phyloP scores from a whole-genome alignment of 2,797 vertebrate species.

The Carapus acus region DNA sequence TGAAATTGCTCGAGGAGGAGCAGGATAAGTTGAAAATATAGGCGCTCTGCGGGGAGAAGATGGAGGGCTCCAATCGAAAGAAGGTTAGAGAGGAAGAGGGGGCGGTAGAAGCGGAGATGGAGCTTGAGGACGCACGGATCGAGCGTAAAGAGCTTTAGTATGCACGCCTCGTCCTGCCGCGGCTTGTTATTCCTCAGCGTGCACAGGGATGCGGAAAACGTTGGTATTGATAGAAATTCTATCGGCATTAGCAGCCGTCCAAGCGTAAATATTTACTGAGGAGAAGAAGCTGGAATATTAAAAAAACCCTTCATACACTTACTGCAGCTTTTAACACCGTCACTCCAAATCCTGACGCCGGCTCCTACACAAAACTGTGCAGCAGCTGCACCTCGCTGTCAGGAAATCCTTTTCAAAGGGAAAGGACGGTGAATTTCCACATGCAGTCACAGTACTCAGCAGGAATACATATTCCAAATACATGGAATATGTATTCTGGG shows the following conservation, averaged over 20 bases:
- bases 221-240: conserved; percentile 28
- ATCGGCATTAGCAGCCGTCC: conserved; percentile 21
- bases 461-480: no score
- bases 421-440: no score
- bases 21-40: conserved; percentile 13
- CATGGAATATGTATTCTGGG: no score
- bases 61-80: conserved; percentile 6
- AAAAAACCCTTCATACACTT: conserved; percentile 10
- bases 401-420: no score
- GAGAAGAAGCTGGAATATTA: conserved; percentile 21
- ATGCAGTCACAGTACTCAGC: no score
- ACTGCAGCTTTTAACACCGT: conserved; percentile 1
- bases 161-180: conserved; percentile 6
- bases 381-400: no score
- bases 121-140: conserved; percentile 6
- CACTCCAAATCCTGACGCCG: background rate
- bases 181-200: conserved; percentile 18
- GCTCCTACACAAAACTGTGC: no score
- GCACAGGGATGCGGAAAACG: conserved; percentile 17
- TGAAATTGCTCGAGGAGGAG: conserved; percentile 1
- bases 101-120: conserved; percentile 17
- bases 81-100: conserved; percentile 1
- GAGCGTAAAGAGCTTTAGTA: conserved; percentile 6
- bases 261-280: conserved; percentile 30
- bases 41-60: background rate